phyloP scores from a whole-genome alignment of 2,113 vertebrate genomes.

The Oryzias celebensis region DNA sequence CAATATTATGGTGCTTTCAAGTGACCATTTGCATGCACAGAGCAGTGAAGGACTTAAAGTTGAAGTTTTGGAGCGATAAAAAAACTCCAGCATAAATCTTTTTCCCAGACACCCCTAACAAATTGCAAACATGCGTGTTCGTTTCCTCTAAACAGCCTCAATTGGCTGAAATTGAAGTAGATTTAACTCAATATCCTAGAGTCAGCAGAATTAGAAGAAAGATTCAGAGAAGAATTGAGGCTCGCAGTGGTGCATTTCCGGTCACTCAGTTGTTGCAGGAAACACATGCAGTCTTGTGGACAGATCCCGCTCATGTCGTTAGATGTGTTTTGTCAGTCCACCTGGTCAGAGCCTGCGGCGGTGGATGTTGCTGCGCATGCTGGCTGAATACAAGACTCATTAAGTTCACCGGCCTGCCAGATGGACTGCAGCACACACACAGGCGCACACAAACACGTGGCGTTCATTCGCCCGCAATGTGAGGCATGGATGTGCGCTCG shows the following conservation, averaged over 20 bases:
- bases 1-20: background rate
- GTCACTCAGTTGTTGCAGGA: conserved; percentile 14
- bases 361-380: conserved; percentile 49
- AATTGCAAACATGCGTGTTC: too few species aligned
- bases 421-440: conserved; percentile 50
- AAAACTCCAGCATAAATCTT: too few species aligned
- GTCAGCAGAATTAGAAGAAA: background rate
- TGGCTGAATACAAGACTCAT: conserved; percentile 56
- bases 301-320: conserved; percentile 40
- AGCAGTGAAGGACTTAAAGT: background rate
- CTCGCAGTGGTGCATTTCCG: conserved; percentile 42
- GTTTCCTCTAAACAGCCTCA: background rate
- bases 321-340: conserved; percentile 52
- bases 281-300: conserved; percentile 13
- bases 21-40: background rate
- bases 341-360: conserved; percentile 55
- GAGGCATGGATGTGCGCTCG: conserved; percentile 20
- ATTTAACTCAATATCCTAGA: conserved; percentile 9
- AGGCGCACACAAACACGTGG: background rate
- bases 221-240: conserved; percentile 16
- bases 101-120: too few species aligned
- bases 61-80: background rate
- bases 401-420: conserved; percentile 54
- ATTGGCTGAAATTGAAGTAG: background rate
- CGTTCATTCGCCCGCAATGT: conserved; percentile 10